Percentiles rank a stretch among this genome's conserved stretches.
Evolutionary conservation across 2,888 invertebrate species (phyloP).

Genomic region (Lasioglossum lativentre): DNA sequence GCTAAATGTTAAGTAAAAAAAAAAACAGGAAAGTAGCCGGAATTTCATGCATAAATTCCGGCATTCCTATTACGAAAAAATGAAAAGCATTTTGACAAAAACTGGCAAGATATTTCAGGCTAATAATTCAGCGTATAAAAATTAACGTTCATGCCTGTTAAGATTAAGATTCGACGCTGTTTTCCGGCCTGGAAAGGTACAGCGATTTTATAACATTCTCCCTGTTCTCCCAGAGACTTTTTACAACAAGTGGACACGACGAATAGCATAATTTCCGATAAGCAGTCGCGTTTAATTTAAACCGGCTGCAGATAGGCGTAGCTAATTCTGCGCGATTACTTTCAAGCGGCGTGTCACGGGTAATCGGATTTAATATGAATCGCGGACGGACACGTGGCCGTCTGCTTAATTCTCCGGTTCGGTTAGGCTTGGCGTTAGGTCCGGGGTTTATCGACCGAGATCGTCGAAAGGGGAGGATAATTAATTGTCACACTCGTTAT

Average conservation of each 20-base stretch:
- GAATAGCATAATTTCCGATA: conserved; percentile 20
- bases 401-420: conserved; percentile 31
- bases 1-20: too few species aligned
- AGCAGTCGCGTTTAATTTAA: conserved; percentile 42
- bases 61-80: too few species aligned
- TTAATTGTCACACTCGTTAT: conserved; percentile 41
- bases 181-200: background rate
- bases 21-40: too few species aligned
- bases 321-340: conserved; percentile 53
- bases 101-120: background rate
- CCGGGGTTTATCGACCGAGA: conserved; percentile 35
- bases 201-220: background rate
- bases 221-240: background rate
- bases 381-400: conserved; percentile 22
- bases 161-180: background rate
- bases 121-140: background rate
- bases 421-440: background rate
- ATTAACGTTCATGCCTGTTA: background rate
- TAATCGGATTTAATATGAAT: conserved; percentile 56
- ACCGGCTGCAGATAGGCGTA: conserved; percentile 46
- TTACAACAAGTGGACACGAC: background rate
- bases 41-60: background rate
- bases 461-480: conserved; percentile 21
- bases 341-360: conserved; percentile 44
- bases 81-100: background rate